These are phyloP conservation scores for Papilio gigon DNA, from an alignment of 2,888 invertebrate species.

Conservation along the genomic window DNA sequence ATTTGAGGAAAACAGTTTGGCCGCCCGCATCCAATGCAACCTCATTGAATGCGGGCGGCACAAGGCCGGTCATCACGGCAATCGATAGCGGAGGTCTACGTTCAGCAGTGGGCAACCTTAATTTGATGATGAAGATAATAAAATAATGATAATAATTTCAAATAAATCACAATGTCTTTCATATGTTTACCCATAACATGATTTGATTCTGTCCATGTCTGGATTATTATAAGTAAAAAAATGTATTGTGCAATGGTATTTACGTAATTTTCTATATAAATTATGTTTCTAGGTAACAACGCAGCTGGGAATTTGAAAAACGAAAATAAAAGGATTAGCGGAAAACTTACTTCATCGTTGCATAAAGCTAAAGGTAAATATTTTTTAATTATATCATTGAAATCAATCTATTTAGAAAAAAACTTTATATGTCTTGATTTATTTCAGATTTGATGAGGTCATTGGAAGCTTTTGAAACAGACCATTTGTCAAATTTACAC, in stretches of 20 bases:
- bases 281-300: conserved; percentile 63
- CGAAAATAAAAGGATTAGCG: conserved; percentile 56
- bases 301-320: conserved; percentile 69
- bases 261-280: conserved; percentile 6
- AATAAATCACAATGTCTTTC: conserved; percentile 8
- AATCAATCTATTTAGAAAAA: conserved; percentile 50
- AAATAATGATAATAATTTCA: too few species aligned
- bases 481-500: conserved; percentile 61
- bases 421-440: conserved; percentile 17
- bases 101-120: too few species aligned
- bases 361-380: conserved; percentile 75
- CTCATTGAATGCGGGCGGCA: too few species aligned
- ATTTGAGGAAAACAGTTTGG: too few species aligned
- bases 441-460: conserved; percentile 75
- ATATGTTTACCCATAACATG: conserved; percentile 11
- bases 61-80: too few species aligned
- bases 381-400: not conserved
- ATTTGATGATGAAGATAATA: too few species aligned
- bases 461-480: conserved; percentile 73
- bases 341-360: conserved; percentile 56
- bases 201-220: too few species aligned
- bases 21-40: too few species aligned
- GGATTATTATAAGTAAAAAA: too few species aligned
- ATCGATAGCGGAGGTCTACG: too few species aligned
- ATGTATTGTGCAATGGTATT: too few species aligned